These are phyloP conservation scores for Campylomormyrus numenius DNA, from an alignment of 2,113 vertebrate genomes.

Conservation along the genomic window DNA sequence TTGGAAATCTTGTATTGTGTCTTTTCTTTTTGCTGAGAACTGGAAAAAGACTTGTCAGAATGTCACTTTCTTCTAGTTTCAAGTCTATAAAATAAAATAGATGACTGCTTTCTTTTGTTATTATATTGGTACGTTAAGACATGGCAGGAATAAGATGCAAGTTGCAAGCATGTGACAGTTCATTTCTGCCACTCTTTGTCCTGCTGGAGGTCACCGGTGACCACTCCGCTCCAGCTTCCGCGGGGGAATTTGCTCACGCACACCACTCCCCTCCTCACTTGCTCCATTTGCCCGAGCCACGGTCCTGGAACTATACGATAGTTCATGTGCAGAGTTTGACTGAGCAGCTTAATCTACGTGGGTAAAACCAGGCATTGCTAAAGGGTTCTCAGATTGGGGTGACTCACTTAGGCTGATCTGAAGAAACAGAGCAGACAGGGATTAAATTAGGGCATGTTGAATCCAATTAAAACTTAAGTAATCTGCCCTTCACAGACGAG, in stretches of 20 bases:
- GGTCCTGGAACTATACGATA: neutral
- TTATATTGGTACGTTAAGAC: neutral
- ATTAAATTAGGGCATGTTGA: neutral
- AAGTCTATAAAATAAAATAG: neutral
- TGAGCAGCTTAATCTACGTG: neutral
- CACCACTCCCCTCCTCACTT: neutral
- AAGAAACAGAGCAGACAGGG: neutral
- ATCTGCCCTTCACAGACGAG: neutral
- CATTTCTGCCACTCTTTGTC: neutral
- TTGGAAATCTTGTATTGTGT: neutral
- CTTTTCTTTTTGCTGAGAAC: neutral
- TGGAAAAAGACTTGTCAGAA: neutral
- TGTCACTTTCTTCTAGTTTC: neutral
- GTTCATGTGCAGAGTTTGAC: neutral
- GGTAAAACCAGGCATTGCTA: neutral
- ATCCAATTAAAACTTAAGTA: neutral
- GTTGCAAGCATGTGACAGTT: neutral
- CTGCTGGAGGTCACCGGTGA: neutral
- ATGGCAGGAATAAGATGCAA: no score
- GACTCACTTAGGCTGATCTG: neutral
- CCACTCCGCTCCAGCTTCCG: neutral
- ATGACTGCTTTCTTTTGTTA: neutral
- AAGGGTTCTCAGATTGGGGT: neutral
- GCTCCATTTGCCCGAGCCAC: neutral
- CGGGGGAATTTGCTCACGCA: neutral